Base-by-base conservation (phyloP, 2,113 vertebrate genomes). In the Camelus bactrianus region DNA sequence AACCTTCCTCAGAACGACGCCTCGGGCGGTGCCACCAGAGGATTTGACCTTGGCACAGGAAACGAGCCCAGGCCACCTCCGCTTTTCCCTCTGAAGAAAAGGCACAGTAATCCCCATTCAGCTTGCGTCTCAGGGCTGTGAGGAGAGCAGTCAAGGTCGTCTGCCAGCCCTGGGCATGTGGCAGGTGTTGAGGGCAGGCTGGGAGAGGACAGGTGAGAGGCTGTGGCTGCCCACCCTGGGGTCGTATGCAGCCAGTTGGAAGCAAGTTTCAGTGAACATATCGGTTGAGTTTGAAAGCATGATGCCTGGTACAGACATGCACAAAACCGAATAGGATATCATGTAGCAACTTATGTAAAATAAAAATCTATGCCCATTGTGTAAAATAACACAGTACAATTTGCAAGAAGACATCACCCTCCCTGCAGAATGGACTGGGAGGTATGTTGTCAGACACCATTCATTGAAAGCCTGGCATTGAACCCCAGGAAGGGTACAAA, bases 201-300 rank as follows among this genome's bases (percentile, higher is more conserved):
- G 54, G 58, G 65, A 32, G 77, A 8, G 48, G n/a, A 38, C 52
- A 30, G 73, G 28, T n/a, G 1, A 52, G 2, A 46, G 6, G 30
- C 0, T 1, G n/a, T 17, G 35, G 65, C 77, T 26, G 6, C 4
- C 32, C 26, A 24, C 42, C 9, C 0, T 12, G 17, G 32, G 30
- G 9, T 3, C 35, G 28, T n/a, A 1, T 42, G 38, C 16, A 65
- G 76, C 35, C 9, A 42, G 0, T 15, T 11, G 64, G 69, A 70
- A 52, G 42, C 22, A 12, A 35, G 83, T 38, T 38, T 60, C 50
- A 50, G 1, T 0, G 9, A 38, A 20, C 16, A 9, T 28, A 26
- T 28, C 35, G 72, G 8, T 48, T 32, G 35, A 50, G 30, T 77
- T n/a, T 58, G 48, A 30, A 82, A 73, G 42, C 56, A 32, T 28